phyloP scores from a whole-genome alignment of 2,888 invertebrate species.

The Monopis laevigella region DNA sequence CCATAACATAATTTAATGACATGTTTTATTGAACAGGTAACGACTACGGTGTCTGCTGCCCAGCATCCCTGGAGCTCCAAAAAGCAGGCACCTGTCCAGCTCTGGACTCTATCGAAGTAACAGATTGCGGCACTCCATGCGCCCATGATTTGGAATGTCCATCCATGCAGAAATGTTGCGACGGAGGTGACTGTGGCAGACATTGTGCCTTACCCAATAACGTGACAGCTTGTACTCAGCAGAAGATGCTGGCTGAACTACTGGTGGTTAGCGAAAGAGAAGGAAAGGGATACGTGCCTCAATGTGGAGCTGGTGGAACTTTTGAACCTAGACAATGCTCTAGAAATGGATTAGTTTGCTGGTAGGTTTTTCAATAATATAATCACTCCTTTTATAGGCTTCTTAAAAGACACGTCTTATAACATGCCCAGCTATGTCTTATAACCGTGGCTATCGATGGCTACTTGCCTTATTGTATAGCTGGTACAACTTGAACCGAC shows the following conservation, averaged over 20 bases:
- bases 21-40: slow-evolving; percentile 58
- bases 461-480: no score
- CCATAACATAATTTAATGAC: no score
- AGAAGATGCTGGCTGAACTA: slow-evolving; percentile 79
- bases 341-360: slow-evolving; percentile 85
- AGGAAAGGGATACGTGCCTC: slow-evolving; percentile 85
- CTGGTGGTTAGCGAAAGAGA: slow-evolving; percentile 81
- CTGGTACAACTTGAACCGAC: no score
- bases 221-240: slow-evolving; percentile 81
- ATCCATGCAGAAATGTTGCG: slow-evolving; percentile 84
- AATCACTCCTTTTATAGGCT: no score
- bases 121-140: slow-evolving; percentile 73
- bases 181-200: slow-evolving; percentile 75
- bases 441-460: no score
- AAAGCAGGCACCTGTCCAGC: slow-evolving; percentile 82
- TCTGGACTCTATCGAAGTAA: slow-evolving; percentile 37
- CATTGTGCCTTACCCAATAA: slow-evolving; percentile 80
- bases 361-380: slow-evolving; percentile 59
- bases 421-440: no score
- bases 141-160: slow-evolving; percentile 84
- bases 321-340: slow-evolving; percentile 83
- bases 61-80: slow-evolving; percentile 77
- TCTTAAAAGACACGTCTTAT: no score
- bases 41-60: slow-evolving; percentile 90
- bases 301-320: slow-evolving; percentile 76